Base-by-base conservation (phyloP, 2,888 invertebrate species). In the Papilio elwesi region DNA sequence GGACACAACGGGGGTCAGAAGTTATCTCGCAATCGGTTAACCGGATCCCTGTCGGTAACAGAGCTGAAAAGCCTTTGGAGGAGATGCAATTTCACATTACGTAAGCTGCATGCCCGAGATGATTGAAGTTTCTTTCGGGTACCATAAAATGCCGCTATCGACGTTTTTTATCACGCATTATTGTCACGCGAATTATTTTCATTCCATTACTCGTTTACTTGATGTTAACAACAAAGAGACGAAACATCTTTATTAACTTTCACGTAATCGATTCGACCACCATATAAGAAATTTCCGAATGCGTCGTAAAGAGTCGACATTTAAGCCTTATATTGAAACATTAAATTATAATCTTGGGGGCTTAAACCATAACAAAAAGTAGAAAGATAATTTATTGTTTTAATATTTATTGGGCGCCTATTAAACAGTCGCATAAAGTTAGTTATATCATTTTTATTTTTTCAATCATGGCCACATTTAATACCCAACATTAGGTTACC, bases 11-110 rank as follows among this genome's bases (percentile, higher is more conserved):
- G 66, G 79, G 89, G 88, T 89, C 88, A 88, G 81, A 83, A 82
- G 88, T 81, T 88, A 89, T 88, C 87, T 76, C 74, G 75, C 78
- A 81, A 87, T 88, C 87, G 82, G 76, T 81, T 79, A 83, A 85
- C 83, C 81, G 82, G 85, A 84, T 84, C 83, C 82, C 78, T 83
- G 79, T 79, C 77, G 77, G 75, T 78, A 71, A 80, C 80, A 82
- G 78, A 79, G 78, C 80, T 80, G 80, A 76, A 78, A 76, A 74
- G 80, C 75, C 77, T 76, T 73, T 55, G 59, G 26, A 78, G 74
- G 68, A 80, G 81, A 84, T 84, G 83, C 81, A 82, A 81, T 82
- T 83, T 80, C 77, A 81, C 79, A 83, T 86, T 86, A 82, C 82
- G 83, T 83, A 85, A 86, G 83, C 81, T 79, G 80, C 78, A 78